A percentile compares a stretch with the other conserved stretches of the same genome.
These are phyloP conservation scores for Rhadinocentrus ornatus DNA, from an alignment of 2,797 vertebrate species.

Conservation along the genomic window DNA sequence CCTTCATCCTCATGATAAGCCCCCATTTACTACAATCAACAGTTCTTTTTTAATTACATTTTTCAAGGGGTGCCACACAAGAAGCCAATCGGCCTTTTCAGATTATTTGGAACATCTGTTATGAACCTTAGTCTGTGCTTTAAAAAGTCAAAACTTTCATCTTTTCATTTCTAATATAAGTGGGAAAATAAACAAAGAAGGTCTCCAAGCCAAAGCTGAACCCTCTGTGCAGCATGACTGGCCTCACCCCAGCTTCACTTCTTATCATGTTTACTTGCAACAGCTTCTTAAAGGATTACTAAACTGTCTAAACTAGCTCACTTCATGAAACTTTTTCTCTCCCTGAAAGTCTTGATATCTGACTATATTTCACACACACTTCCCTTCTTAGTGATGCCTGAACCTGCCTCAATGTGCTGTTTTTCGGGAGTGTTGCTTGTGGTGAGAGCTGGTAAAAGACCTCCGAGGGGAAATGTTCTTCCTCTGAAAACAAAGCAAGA, in stretches of 20 bases:
- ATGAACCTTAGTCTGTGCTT: constrained; percentile 21
- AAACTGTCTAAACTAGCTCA: constrained; percentile 30
- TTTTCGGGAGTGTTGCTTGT: constrained; percentile 30
- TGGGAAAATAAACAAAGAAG: not conserved
- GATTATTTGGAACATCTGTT: not conserved
- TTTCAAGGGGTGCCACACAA: constrained; percentile 16
- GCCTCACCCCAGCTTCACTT: not conserved
- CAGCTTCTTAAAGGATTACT: constrained; percentile 4
- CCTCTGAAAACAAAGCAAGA: constrained; percentile 57
- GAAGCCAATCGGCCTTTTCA: constrained; percentile 2
- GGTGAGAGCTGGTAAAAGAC: constrained; percentile 50
- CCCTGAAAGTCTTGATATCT: constrained; percentile 24
- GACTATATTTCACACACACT: constrained; percentile 16
- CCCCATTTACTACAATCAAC: constrained; percentile 7
- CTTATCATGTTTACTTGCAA: not conserved
- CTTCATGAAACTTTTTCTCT: constrained; percentile 29
- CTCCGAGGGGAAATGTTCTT: constrained; percentile 52
- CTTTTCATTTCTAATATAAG: not conserved
- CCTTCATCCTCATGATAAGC: not conserved
- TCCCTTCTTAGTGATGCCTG: constrained; percentile 40
- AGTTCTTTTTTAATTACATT: constrained; percentile 8
- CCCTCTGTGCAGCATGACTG: constrained; percentile 1
- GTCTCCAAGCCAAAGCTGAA: not conserved
- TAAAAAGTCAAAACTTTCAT: not conserved
- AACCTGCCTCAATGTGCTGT: constrained; percentile 54